Evolutionary conservation across 37 sponge, comb jelly and placozoan species (phyloP).

Genomic region (Bolinopsis microptera): DNA sequence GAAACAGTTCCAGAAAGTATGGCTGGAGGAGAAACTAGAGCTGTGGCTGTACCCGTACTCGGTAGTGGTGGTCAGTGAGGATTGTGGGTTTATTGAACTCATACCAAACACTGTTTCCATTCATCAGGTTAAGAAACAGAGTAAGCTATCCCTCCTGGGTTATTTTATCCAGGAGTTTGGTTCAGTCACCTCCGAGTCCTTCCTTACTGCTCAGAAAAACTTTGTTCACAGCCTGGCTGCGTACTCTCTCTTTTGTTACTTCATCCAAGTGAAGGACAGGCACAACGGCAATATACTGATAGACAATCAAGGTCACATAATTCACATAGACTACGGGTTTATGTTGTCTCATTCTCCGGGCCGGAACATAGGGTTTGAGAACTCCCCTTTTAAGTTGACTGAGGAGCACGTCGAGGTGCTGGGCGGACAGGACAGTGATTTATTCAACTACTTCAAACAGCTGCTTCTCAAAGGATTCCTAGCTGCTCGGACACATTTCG

Average conservation of each 20-base stretch:
- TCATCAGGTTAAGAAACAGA: slow-evolving; percentile 93
- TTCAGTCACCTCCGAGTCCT: slow-evolving; percentile 73
- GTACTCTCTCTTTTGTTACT: slow-evolving; percentile 92
- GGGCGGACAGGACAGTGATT: slow-evolving; percentile 86
- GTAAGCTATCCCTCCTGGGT: slow-evolving; percentile 71
- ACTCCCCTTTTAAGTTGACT: slow-evolving; percentile 95
- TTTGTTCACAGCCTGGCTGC: slow-evolving; percentile 94
- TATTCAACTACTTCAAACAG: slow-evolving; percentile 81
- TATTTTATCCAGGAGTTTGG: slow-evolving; percentile 91
- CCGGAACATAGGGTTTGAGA: slow-evolving; percentile 91
- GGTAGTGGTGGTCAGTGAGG: slow-evolving; percentile 77
- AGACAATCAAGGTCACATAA: slow-evolving; percentile 89
- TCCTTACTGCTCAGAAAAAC: slow-evolving; percentile 83
- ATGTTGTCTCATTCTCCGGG: slow-evolving; percentile 90
- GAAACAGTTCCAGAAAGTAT: slow-evolving; percentile 84
- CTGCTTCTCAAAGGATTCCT: slow-evolving; percentile 92
- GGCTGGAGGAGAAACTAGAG: slow-evolving; percentile 79
- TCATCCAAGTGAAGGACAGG: slow-evolving; percentile 93
- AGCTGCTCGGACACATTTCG: slow-evolving; percentile 95
- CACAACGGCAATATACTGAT: slow-evolving; percentile 96
- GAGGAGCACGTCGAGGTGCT: slow-evolving; percentile 91
- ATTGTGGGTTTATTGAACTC: slow-evolving; percentile 93
- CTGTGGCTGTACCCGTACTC: slow-evolving; percentile 85
- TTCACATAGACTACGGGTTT: slow-evolving; percentile 98
- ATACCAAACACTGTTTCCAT: slow-evolving; percentile 89